Percentiles rank a stretch among this genome's conserved stretches.
Conservation (phyloP, 2,888 invertebrate genomes). For the Sesia apiformis region DNA sequence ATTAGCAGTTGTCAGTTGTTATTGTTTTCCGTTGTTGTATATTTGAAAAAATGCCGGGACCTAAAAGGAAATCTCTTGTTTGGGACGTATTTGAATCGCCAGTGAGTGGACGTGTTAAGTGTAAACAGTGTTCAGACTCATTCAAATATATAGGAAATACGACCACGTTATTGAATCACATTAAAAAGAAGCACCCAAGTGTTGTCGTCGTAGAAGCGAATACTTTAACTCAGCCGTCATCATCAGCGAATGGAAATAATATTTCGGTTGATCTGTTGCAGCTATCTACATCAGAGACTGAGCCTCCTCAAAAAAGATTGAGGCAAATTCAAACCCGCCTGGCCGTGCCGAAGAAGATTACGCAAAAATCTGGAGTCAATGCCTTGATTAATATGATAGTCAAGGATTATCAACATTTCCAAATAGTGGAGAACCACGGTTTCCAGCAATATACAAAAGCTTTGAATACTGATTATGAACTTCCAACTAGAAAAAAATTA, state of each 20-base stretch:
- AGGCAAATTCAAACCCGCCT: conserved; percentile 7
- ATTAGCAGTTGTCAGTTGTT: not conserved
- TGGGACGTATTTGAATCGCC: conserved; percentile 3
- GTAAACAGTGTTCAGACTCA: conserved; percentile 6
- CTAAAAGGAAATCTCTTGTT: conserved; percentile 1
- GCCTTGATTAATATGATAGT: not conserved
- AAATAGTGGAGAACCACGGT: not conserved
- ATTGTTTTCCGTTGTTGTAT: not conserved
- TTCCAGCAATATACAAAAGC: too few relatives aligned
- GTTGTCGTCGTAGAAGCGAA: conserved; percentile 6
- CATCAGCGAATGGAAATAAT: not conserved
- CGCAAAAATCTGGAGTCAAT: conserved; percentile 7
- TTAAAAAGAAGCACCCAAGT: conserved; percentile 11
- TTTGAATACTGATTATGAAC: too few relatives aligned
- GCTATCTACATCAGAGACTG: conserved; percentile 1
- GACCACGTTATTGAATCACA: conserved; percentile 10
- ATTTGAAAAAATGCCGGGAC: not conserved
- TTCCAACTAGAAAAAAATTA: too few relatives aligned
- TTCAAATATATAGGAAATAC: conserved; percentile 12
- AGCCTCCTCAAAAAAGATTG: conserved; percentile 7
- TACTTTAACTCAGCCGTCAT: conserved; percentile 3
- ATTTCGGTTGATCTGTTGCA: not conserved
- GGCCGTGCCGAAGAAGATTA: conserved; percentile 8
- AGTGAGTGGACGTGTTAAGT: conserved; percentile 2
- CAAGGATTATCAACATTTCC: not conserved